Evolutionary conservation across 2,797 vertebrate species (phyloP), one percentile per base, ranked within the genome.

Genomic region (Ara ararauna): DNA sequence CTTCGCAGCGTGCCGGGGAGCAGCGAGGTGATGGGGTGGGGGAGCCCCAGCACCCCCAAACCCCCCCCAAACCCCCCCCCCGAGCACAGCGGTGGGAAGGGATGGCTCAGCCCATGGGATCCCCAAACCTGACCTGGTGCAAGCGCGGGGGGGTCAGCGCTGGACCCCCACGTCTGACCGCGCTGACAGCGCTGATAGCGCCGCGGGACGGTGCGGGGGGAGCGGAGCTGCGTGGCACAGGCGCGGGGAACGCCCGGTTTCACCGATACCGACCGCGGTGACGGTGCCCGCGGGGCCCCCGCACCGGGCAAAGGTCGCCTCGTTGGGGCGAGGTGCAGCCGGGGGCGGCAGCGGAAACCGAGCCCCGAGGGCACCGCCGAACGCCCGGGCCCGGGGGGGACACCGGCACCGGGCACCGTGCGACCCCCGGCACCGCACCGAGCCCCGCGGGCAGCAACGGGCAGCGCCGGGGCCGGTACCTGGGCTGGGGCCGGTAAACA

Each of bases 1-100:
- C 94, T 91, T 94, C 87, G 90, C 88, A 75, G 94, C 21, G 60
- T 21, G 36, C 45, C 5, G 29, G 97, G 94, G 96, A 75, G 81
- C 91, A 73, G 68, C 1, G 12, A 79, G 88, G 94, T 80, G 73
- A 78, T 2, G 17, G 62, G 67, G 38, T 0, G 1, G 26, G 66
- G 38, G 42, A 83, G 3, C 40, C 36, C 53, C 34, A 2, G 26
- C 22, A 23, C 9, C 10, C 26, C 27, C 10, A 4, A 9, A 1
- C 29, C 4, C 11, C 34, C 36, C 36, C 36, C 50, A 36, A 36
- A 34, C 34, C 34, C 34, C 34, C 34, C 34, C 34, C 34, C 34
- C 34, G 34, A 34, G 34, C 34, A 36, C 34, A 12, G 29, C 29
- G 5, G 12, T 5, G n/a, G 15, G 71, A n/a, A 9, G 5, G 65